Evolutionary conservation across 2,888 invertebrate species (phyloP).

Genomic region (Ophonus ardosiacus): DNA sequence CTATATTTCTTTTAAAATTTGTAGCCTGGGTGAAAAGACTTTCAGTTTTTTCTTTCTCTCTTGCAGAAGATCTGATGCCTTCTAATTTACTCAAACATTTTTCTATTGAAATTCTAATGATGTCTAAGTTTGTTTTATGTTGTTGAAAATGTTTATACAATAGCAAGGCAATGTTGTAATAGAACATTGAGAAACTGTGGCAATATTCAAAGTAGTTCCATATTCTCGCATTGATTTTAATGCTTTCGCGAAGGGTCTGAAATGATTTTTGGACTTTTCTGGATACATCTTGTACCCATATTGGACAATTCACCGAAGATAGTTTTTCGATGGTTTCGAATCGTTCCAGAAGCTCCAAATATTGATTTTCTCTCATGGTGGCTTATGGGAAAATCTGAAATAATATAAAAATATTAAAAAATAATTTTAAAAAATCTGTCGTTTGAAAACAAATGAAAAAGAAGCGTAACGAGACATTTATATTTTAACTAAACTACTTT

Average conservation of each 20-base stretch:
- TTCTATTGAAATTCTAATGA: not conserved
- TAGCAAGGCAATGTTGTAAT: slow-evolving; percentile 33
- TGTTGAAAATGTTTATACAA: slow-evolving; percentile 10
- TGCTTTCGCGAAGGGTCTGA: not conserved
- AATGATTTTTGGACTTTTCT: not conserved
- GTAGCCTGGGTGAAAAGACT: not conserved
- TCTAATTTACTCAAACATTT: slow-evolving; percentile 40
- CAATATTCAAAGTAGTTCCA: slow-evolving; percentile 38
- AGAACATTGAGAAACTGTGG: not conserved
- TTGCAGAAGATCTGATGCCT: not conserved
- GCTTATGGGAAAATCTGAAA: not conserved
- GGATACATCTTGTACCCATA: not conserved
- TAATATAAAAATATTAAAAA: not conserved
- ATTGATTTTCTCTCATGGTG: not conserved
- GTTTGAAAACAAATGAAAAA: too few species aligned
- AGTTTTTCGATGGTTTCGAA: not conserved
- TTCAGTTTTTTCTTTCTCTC: not conserved
- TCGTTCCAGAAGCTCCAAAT: not conserved
- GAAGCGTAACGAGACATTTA: too few species aligned
- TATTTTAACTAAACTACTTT: too few species aligned
- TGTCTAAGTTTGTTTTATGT: slow-evolving; percentile 31
- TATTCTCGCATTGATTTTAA: not conserved
- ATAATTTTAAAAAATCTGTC: too few species aligned
- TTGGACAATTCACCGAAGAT: not conserved
- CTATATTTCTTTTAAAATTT: not conserved